Evolutionary conservation across 2,797 vertebrate species (phyloP), one percentile per base, ranked within the genome.

Genomic region (Rachycentron canadum): DNA sequence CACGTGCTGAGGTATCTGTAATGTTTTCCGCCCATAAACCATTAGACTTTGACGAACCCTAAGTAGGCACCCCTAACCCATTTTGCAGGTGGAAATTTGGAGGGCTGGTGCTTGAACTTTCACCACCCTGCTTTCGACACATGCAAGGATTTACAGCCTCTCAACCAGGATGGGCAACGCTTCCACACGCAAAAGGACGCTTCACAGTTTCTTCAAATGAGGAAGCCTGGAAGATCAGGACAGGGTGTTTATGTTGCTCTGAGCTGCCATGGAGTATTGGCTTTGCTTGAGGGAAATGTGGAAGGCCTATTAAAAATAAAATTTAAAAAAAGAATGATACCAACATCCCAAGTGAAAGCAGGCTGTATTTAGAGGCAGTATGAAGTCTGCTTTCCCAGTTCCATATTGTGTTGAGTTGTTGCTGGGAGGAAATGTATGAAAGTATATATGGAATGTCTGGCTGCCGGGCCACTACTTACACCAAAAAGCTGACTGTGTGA

Each of bases 361-460:
- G 36, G 47, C 55, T 63, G 17, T 23, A 50, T 68, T 76, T 61
- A 71, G 64, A 67, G 45, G 17, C 63, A 57, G 53, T 36, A 34
- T 16, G 60, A 69, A 58, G 63, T 69, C 63, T 67, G 30, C 26
- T 52, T 30, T 28, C 21, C 30, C 17, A 47, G 60, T 81, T 76
- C 78, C 70, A 76, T 73, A 77, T 60, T 64, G 75, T 57, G 64
- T 13, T 57, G 69, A 76, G 26, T 43, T 52, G 74, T 76, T 73
- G 71, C 72, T 83, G 79, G 75, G 87, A 85, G 71, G 74, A 88
- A 65, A 82, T 69, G 62, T 72, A 68, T 57, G 32, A 32, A n/a
- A 70, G 76, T 68, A 73, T 67, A 83, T 83, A 73, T 73, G 83
- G 80, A 89, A 91, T 86, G 80, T 83, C 64, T 87, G 52, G 64